Base-by-base conservation (phyloP, 2,797 vertebrate species). In the Alosa sapidissima region DNA sequence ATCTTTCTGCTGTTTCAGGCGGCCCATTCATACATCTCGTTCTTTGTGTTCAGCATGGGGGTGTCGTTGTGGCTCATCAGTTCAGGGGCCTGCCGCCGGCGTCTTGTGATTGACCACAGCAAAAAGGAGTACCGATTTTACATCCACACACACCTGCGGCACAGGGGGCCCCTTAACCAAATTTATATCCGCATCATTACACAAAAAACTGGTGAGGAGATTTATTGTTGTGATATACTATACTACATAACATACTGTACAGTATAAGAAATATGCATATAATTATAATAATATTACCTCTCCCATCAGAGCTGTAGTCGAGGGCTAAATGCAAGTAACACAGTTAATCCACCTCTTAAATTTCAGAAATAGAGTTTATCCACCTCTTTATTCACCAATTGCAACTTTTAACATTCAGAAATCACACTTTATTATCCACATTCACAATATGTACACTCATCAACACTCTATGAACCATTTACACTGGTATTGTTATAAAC, bases 161-260 rank as follows among this genome's bases (percentile, higher is more conserved):
- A 86, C 47, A 41, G 48, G 48, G 85, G 82, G 19, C 82, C 85
- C 33, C 82, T 86, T 55, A 52, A 86, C 58, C 85, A 86, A 28
- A 82, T 86, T 60, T 84, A 84, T 81, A 83, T 86, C 51, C 60
- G 83, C 21, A 82, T 84, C 45, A 82, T 68, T 24, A 81, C 83
- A 11, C 78, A 86, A 78, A 84, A 75, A 41, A 82, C 33, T 55
- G 83, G 86, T 84, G 28, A 55, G 84, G 19, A 21, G 3, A 60
- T 72, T 28, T 16, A 78, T 60, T 68, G 11, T 33, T n/a, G 28
- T 13, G n/a, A 24, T 7, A 62, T 62, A 7, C 21, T n/a, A 60
- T 60, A 24, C 7, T 24, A 24, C 7, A 62, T 62, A 41, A 24
- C 58, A 58, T 58, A n/a, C 8, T 51, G 49, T 51, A 11, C 8